Base-by-base conservation (phyloP, 2,888 invertebrate genomes). In the Sarcophaga rosellei region DNA sequence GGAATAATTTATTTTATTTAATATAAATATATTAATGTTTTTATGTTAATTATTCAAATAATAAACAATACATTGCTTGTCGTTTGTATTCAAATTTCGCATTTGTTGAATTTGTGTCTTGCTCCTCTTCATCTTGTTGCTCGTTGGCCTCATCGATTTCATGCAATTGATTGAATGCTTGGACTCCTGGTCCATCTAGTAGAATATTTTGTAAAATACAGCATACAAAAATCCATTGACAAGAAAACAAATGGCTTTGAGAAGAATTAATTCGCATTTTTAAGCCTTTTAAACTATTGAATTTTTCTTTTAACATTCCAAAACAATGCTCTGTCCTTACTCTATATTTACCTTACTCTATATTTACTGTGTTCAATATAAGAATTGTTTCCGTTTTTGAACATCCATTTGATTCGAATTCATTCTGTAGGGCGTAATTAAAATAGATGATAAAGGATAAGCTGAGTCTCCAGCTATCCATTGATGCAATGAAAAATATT, bases 381-480 rank as follows among this genome's bases (percentile, higher is more conserved):
- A n/a, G 17, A 76, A 76, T 12, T 66, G n/a, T 57, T 15, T 76
- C 4, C 75, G 23, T 17, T 53, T 66, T 57, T n/a, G 53, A 0
- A 23, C n/a, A 20, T 76, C 75, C 65, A 76, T 65, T 65, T 75
- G 45, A 17, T 59, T 35, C 1, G 65, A 65, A 57, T 76, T 76
- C 3, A n/a, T 65, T 53, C 75, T 65, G 12, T 66, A 76, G n/a
- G n/a, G n/a, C n/a, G n/a, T n/a, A n/a, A n/a, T n/a, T n/a, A n/a
- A n/a, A n/a, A n/a, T n/a, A n/a, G 2, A 12, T 23, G 35, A 66
- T n/a, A 76, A n/a, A 17, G 57, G 25, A 76, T 76, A 76, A 17
- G 66, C 75, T 2, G 66, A 76, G n/a, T 76, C 75, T 20, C 57
- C 66, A n/a, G 75, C 65, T 20, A 66, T 66, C 75, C 75, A 76